These are phyloP conservation scores for Pionites leucogaster DNA, from an alignment of 2,113 vertebrate genomes.

Conservation along the genomic window DNA sequence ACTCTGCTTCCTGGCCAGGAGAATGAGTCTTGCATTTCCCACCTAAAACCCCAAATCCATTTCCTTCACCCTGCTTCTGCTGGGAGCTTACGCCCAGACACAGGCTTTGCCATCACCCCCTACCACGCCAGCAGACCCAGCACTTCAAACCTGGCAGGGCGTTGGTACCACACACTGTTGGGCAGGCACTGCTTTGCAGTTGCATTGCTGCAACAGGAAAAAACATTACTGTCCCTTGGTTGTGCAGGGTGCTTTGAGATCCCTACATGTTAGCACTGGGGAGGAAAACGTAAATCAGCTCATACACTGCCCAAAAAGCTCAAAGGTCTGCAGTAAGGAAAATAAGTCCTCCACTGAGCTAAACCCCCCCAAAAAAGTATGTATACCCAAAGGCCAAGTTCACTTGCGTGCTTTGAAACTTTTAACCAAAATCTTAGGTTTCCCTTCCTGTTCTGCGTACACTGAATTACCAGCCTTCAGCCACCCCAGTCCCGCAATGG, in stretches of 20 bases:
- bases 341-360: neutral
- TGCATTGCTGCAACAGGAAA: neutral
- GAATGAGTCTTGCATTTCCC: rapidly evolving
- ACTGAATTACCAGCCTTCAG: neutral
- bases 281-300: neutral
- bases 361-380: neutral
- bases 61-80: neutral
- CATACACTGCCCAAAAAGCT: rapidly evolving
- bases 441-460: neutral
- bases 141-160: neutral
- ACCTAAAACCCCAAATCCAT: neutral
- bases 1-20: neutral
- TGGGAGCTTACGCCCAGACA: neutral
- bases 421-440: neutral
- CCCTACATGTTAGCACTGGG: neutral
- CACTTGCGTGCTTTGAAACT: neutral
- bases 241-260: neutral
- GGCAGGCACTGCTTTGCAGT: neutral
- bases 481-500: rapidly evolving
- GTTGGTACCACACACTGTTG: rapidly evolving
- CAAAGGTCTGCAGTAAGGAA: rapidly evolving
- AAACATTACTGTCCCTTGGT: neutral
- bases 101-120: neutral
- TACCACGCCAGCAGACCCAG: neutral
- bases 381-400: neutral